Conservation (phyloP, 1,140 invertebrate genomes). For the Sitophilus oryzae region DNA sequence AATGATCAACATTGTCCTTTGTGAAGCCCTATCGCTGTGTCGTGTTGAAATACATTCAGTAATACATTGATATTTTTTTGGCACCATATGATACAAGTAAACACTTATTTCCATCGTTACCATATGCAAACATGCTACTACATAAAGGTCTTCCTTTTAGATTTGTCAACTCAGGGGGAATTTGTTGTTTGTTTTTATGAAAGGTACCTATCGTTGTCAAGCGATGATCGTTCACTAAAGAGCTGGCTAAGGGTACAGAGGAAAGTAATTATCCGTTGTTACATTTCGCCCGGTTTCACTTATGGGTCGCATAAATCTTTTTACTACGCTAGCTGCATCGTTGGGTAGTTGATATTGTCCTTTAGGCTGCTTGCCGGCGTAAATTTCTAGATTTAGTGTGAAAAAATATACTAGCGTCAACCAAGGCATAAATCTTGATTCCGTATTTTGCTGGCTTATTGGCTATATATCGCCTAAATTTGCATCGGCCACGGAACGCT, state of each 20-base stretch:
- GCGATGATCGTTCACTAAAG: constrained; percentile 35
- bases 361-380: constrained; percentile 38
- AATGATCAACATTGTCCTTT: too few species aligned
- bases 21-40: too few species aligned
- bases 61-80: too few species aligned
- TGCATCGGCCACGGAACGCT: too few species aligned
- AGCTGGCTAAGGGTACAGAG: constrained; percentile 31
- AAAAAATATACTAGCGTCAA: not conserved
- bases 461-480: too few species aligned
- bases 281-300: constrained; percentile 29
- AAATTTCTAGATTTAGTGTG: constrained; percentile 36
- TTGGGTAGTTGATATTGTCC: constrained; percentile 35
- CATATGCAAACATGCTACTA: too few species aligned
- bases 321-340: constrained; percentile 32
- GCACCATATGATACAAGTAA: too few species aligned
- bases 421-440: not conserved
- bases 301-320: constrained; percentile 25
- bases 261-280: constrained; percentile 40
- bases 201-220: constrained; percentile 40
- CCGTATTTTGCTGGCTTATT: too few species aligned
- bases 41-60: too few species aligned
- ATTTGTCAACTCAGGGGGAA: constrained; percentile 27
- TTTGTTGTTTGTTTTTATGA: constrained; percentile 43
- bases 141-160: not conserved
- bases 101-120: too few species aligned